Base-by-base conservation (phyloP, 2,888 invertebrate genomes). In the Rhopalosiphum nymphaeae region DNA sequence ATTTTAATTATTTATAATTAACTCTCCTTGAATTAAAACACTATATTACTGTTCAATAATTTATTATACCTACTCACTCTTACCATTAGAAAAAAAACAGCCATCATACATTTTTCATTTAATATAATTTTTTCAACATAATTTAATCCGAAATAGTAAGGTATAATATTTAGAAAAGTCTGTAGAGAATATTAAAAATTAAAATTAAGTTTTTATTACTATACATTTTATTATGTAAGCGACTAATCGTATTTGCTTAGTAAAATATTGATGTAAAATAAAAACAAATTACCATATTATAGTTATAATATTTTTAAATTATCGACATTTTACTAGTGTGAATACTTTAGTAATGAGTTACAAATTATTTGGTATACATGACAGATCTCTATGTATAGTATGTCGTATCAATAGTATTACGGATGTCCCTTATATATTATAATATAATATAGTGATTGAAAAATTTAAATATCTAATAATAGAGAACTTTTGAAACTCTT, bases 401-500 rank as follows among this genome's bases (percentile, higher is more conserved):
- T n/a, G n/a, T 67, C 26, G 11, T 61, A n/a, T 46, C 25, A 25
- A 67, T 36, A 67, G 67, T 7, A 46, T 29, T 44, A 21, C 44
- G 53, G 29, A 57, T 44, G 21, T 36, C 49, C 11, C 4, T 90
- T 49, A n/a, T 36, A n/a, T 36, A 36, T 0, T 42, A 26, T 9
- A 78, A 78, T 78, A 78, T 78, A 78, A 36, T 78, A 78, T 21
- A 36, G 21, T 25, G 42, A 42, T 78, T 53, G 49, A 49, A 42
- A 78, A 49, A 91, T 91, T 67, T 78, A n/a, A 90, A 90, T n/a
- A 78, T 78, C 2, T 42, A 13, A 16, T 42, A 26, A 26, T 78
- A 78, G 49, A 42, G 11, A 84, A 44, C 56, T 85, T 84, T 91
- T 91, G 44, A 21, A 91, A 29, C 36, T 56, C n/a, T 56, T 85